Evolutionary conservation across 1,140 invertebrate species (phyloP).

Genomic region (Papilio polyxenes): DNA sequence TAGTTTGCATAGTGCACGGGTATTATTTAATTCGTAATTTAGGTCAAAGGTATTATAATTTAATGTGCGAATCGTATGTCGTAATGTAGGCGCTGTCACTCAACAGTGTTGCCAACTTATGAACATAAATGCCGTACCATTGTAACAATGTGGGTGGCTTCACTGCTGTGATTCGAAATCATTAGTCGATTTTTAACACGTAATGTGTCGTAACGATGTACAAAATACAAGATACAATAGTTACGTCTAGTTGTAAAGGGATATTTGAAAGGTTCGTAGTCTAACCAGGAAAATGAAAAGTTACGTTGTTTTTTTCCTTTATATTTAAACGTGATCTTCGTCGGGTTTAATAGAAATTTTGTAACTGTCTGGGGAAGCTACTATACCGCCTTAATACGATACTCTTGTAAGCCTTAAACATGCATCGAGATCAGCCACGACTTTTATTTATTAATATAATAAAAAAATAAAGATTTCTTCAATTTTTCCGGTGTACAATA

Average conservation of each 20-base stretch:
- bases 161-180: not conserved
- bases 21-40: not conserved
- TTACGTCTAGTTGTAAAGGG: not conserved
- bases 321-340: too few relatives aligned
- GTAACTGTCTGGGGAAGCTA: too few relatives aligned
- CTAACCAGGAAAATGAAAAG: too few relatives aligned
- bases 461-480: too few relatives aligned
- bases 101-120: not conserved
- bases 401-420: too few relatives aligned
- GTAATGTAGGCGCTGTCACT: constrained; percentile 6
- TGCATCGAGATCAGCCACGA: too few relatives aligned
- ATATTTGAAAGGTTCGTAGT: too few relatives aligned
- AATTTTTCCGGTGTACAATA: too few relatives aligned
- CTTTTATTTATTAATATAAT: too few relatives aligned
- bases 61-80: constrained; percentile 17
- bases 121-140: not conserved
- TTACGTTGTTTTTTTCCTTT: too few relatives aligned
- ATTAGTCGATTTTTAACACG: not conserved
- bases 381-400: too few relatives aligned
- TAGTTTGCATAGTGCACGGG: not conserved
- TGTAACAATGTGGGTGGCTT: constrained; percentile 6
- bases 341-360: too few relatives aligned
- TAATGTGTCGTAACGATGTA: not conserved
- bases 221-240: not conserved
- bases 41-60: constrained; percentile 7